A percentile compares a stretch with the other conserved stretches of the same genome.
Conservation (phyloP, 2,797 vertebrate genomes). For the Ptychadena robeensis region DNA sequence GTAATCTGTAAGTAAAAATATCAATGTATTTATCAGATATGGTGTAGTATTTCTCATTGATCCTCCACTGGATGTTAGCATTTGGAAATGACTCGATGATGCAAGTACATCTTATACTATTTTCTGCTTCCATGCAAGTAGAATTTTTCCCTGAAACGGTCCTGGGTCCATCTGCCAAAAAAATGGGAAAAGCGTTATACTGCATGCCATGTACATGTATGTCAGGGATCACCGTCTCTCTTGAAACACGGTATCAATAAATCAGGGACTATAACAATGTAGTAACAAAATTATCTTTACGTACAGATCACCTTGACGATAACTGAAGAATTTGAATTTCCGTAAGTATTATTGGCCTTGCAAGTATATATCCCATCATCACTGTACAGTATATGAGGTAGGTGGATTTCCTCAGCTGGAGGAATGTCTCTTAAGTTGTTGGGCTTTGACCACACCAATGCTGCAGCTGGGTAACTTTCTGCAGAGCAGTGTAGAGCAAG, state of each 20-base stretch:
- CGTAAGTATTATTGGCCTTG: neutral
- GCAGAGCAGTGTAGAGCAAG: neutral
- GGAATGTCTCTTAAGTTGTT: neutral
- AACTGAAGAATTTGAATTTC: neutral
- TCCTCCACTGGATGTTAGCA: neutral
- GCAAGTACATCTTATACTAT: neutral
- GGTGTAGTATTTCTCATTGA: neutral
- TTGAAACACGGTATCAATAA: too few species aligned
- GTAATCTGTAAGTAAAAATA: neutral
- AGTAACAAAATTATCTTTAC: neutral
- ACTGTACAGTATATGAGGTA: neutral
- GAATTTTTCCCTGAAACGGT: neutral
- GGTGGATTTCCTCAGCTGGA: neutral
- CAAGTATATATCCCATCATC: slow-evolving; percentile 22
- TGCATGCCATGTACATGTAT: too few species aligned
- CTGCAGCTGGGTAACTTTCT: neutral
- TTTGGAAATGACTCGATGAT: slow-evolving; percentile 13
- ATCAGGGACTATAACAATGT: neutral
- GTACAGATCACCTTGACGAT: slow-evolving; percentile 28
- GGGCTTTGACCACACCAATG: neutral
- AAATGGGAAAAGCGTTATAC: neutral
- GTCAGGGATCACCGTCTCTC: too few species aligned
- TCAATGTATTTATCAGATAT: neutral
- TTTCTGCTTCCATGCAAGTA: neutral
- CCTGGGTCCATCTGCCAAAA: slow-evolving; percentile 4